Base-by-base conservation (phyloP, 2,888 invertebrate species). In the Linnaemya vulpina region DNA sequence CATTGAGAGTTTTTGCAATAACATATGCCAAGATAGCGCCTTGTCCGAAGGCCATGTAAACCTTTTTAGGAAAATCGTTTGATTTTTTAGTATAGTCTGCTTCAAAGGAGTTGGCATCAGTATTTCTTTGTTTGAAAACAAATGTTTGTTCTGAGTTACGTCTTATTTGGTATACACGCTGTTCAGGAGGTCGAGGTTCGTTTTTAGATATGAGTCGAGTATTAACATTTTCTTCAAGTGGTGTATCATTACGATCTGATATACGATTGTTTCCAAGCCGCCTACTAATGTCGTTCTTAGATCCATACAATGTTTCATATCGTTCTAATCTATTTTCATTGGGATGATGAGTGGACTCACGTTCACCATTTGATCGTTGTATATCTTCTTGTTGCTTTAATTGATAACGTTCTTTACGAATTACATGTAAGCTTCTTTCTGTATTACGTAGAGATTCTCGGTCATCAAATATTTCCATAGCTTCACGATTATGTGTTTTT, bases 21-120 rank as follows among this genome's bases (percentile, higher is more conserved):
- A 88, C 73, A 51, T 87, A 75, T 2, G 87, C 87, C n/a, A 89
- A 67, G 3, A 89, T 46, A 17, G 74, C 65, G 10, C 81, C 87
- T 70, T 89, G 89, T 8, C 86, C 83, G 1, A 87, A 22, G n/a
- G 82, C 30, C 17, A 88, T 40, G 13, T 83, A 84, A 58, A 70
- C 71, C 8, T 84, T 84, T 17, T 86, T 87, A 9, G 53, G 46
- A 1, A 68, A 40, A 46, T 43, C n/a, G 3, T 10, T 40, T 68
- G 73, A 22, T 13, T 67, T 58, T 49, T 67, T 20, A 8, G 10
- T 35, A 40, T 60, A 43, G 15, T 70, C 43, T 7, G 77, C 58
- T 58, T 63, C 43, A 1, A 30, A 74, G 17, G 20, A 77, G 0
- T 22, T 25, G 40, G 13, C n/a, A 46, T 40, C 38, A 9, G 1